Evolutionary conservation across 2,797 vertebrate species (phyloP).

Genomic region (Spizella passerina): DNA sequence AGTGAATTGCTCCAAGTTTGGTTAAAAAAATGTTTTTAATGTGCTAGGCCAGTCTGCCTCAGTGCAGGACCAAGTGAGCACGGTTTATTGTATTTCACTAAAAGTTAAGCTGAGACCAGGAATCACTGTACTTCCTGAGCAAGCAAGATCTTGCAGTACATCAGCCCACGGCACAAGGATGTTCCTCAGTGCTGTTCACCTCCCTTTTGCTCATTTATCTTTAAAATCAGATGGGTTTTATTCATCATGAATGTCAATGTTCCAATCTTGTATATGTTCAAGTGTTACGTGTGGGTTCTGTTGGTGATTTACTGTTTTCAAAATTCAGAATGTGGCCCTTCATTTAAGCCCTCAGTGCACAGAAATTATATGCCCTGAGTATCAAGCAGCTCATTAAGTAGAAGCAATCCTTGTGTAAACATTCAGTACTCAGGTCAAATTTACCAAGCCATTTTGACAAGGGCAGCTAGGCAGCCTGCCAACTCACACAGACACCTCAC

Average conservation of each 20-base stretch:
- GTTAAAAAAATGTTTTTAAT: background rate
- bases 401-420: background rate
- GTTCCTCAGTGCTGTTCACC: background rate
- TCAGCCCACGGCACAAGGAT: background rate
- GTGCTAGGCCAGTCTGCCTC: background rate
- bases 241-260: background rate
- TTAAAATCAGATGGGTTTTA: background rate
- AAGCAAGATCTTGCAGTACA: background rate
- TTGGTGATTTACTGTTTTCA: background rate
- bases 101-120: background rate
- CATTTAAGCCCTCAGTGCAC: background rate
- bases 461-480: background rate
- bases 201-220: background rate
- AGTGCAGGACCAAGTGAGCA: accelerated
- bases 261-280: background rate
- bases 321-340: background rate
- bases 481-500: background rate
- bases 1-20: background rate
- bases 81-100: background rate
- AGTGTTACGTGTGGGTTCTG: background rate
- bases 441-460: background rate
- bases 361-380: background rate
- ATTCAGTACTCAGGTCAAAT: background rate
- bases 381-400: background rate
- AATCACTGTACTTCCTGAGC: background rate